These are phyloP conservation scores for Spizella passerina DNA, from an alignment of 2,797 vertebrate genomes.

Conservation along the genomic window DNA sequence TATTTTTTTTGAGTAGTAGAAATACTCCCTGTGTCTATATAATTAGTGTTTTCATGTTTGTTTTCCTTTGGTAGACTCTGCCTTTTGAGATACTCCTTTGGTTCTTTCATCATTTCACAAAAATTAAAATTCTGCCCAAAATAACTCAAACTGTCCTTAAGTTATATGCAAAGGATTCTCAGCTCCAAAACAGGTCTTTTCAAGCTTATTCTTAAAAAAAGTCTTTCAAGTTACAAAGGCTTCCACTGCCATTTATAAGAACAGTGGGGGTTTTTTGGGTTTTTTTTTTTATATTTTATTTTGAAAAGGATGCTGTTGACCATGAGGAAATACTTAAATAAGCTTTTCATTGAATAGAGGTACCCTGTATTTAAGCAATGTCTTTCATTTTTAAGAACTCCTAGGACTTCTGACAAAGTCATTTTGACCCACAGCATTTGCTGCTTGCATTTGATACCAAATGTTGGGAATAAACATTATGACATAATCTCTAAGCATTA, in stretches of 20 bases:
- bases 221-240: neutral
- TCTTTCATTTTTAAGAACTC: neutral
- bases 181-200: neutral
- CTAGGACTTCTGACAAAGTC: neutral
- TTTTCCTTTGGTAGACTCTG: slow-evolving; percentile 15
- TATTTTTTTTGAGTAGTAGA: neutral
- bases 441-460: neutral
- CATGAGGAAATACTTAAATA: neutral
- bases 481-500: neutral
- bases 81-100: slow-evolving; percentile 7
- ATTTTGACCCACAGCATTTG: neutral
- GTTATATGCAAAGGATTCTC: neutral
- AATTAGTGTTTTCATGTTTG: slow-evolving; percentile 8
- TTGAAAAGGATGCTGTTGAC: neutral
- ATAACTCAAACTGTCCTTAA: neutral
- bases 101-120: slow-evolving; percentile 24
- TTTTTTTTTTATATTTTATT: neutral
- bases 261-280: accelerated
- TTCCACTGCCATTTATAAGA: neutral
- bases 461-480: neutral
- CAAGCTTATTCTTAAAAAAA: neutral
- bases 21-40: neutral
- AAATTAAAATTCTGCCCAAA: slow-evolving; percentile 33
- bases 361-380: neutral
- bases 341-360: neutral